A percentile compares a stretch with the other conserved stretches of the same genome.
These are phyloP conservation scores for Melieria picta DNA, from an alignment of 2,888 invertebrate species.

Conservation along the genomic window DNA sequence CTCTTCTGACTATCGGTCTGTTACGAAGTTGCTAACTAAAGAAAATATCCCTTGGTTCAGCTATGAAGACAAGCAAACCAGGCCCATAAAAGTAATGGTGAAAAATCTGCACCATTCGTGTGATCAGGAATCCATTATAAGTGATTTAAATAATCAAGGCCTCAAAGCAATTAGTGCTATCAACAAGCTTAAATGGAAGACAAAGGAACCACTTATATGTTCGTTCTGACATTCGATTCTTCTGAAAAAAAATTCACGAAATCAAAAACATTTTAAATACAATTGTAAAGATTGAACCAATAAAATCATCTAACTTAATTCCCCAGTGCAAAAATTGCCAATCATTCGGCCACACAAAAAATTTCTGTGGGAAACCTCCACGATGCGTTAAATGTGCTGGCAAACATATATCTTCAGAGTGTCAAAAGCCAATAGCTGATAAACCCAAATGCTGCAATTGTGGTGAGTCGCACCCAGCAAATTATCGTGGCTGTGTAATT, in stretches of 20 bases:
- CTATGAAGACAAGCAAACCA: conserved; percentile 13
- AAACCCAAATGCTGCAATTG: conserved; percentile 21
- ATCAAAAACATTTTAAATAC: background rate
- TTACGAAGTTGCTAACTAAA: too few species aligned
- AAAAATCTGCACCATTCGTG: conserved; percentile 20
- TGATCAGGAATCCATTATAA: background rate
- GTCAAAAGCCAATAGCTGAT: background rate
- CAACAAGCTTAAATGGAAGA: background rate
- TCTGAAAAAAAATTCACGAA: conserved; percentile 17
- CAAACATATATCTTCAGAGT: background rate
- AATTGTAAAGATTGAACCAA: too few species aligned
- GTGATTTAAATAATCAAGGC: conserved; percentile 4
- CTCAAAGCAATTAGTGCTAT: conserved; percentile 7
- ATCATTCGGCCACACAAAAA: background rate
- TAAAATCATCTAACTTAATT: too few species aligned
- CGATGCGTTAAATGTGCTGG: conserved; percentile 16
- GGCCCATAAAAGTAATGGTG: conserved; percentile 21
- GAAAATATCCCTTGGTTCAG: too few species aligned
- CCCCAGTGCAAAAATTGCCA: too few species aligned
- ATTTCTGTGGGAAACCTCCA: conserved; percentile 8
- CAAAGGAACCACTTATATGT: conserved; percentile 21
- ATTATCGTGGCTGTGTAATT: conserved; percentile 12
- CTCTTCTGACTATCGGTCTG: background rate
- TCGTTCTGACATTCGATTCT: conserved; percentile 12
- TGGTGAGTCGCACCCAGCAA: conserved; percentile 6